Evolutionary conservation across 2,797 vertebrate species (phyloP).

Genomic region (Muscicapa comitata): DNA sequence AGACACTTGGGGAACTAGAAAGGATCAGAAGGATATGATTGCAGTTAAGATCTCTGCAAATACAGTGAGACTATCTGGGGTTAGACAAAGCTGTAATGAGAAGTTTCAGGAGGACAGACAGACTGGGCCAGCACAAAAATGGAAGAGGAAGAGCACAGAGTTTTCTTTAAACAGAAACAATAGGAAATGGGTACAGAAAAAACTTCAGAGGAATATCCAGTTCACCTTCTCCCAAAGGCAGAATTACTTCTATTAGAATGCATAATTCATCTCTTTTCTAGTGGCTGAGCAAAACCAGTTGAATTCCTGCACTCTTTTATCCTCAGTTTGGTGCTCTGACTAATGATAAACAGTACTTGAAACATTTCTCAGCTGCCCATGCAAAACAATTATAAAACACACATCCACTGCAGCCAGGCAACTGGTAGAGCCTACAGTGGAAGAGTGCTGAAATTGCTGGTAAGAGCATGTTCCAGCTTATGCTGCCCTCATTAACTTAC

Average conservation of each 20-base stretch:
- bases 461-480: not conserved
- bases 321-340: not conserved
- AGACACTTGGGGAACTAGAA: not conserved
- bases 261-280: not conserved
- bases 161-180: not conserved
- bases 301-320: not conserved
- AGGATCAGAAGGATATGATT: not conserved
- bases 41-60: not conserved
- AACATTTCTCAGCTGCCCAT: not conserved
- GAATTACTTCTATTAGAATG: not conserved
- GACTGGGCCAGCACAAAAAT: not conserved
- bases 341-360: not conserved
- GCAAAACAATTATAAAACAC: not conserved
- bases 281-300: not conserved
- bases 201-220: not conserved
- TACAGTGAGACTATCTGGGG: not conserved
- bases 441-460: not conserved
- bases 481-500: not conserved
- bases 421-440: not conserved
- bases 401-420: not conserved
- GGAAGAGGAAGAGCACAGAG: not conserved
- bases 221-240: not conserved
- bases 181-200: not conserved
- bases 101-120: not conserved
- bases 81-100: not conserved